A percentile compares a stretch with the other conserved stretches of the same genome.
Conservation (phyloP, 2,888 invertebrate species). For the Apamea anceps region DNA sequence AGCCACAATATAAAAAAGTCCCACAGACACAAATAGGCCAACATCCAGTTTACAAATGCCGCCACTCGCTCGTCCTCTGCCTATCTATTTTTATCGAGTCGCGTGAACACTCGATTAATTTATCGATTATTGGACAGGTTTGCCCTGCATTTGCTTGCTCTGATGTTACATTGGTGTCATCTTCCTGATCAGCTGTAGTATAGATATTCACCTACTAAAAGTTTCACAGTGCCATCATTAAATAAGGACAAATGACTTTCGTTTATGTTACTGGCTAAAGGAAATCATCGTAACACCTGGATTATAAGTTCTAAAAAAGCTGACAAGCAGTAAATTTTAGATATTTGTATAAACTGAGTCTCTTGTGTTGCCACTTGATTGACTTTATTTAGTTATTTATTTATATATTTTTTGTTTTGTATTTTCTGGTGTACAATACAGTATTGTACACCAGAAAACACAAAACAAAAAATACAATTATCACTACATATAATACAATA, state of each 20-base stretch:
- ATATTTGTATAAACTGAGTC: background rate
- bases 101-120: slow-evolving; percentile 68
- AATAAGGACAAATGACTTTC: background rate
- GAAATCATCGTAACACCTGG: background rate
- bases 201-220: background rate
- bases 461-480: no score
- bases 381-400: no score
- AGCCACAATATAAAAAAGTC: slow-evolving; percentile 38
- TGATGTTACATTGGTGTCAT: slow-evolving; percentile 41
- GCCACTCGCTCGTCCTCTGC: slow-evolving; percentile 29
- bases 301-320: background rate
- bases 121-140: slow-evolving; percentile 63
- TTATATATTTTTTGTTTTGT: no score
- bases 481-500: no score
- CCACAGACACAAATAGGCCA: slow-evolving; percentile 46
- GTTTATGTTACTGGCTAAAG: background rate
- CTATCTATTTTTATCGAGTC: slow-evolving; percentile 66
- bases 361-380: background rate
- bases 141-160: slow-evolving; percentile 56
- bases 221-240: background rate
- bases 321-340: background rate
- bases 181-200: slow-evolving; percentile 43
- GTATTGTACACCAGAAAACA: no score
- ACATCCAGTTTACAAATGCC: slow-evolving; percentile 45
- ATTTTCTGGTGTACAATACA: no score